Base-by-base conservation (phyloP, 2,888 invertebrate species). In the Harmothoe impar region DNA sequence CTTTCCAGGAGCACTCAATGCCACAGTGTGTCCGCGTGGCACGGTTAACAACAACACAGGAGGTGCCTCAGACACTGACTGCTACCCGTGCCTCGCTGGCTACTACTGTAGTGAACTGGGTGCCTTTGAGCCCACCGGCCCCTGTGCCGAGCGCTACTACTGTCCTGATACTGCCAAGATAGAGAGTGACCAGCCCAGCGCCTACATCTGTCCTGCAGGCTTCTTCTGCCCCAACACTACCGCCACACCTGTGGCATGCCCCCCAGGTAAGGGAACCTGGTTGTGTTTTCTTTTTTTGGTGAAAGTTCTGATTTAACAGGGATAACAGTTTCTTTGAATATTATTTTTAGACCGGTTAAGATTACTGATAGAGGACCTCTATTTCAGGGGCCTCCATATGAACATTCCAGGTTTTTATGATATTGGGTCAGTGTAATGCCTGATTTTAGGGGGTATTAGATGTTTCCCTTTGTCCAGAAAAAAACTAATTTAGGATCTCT, bases 91-190 rank as follows among this genome's bases (percentile, higher is more conserved):
- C 91, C 94, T 94, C 0, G 94, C 94, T 0, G 95, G 95, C 0
- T 94, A 91, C 88, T 95, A 94, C 92, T 95, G 95, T 90, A 90
- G 90, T 25, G 93, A 86, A 17, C 54, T 81, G 43, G 93, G 95
- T 7, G 93, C 94, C 12, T 94, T 94, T 0, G 92, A 91, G 10
- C 94, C 94, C 29, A 93, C 95, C 54, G 95, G 94, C 15, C 91
- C 92, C 7, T 95, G 95, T 92, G 93, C 94, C 68, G 93, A 93
- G 52, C 94, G 95, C 0, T 95, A 94, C 91, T 95, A 95, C 92
- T 95, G 95, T 90, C 95, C 95, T 0, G 91, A 91, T 25, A 68
- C 52, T 68, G 92, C 91, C 35, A 35, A 89, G 29, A 89, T 91
- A n/a, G 56, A 62, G 43, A 52, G 52, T 3, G 62, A 89, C 17